Conservation (phyloP, 2,113 vertebrate species). For the Anseranas semipalmata region DNA sequence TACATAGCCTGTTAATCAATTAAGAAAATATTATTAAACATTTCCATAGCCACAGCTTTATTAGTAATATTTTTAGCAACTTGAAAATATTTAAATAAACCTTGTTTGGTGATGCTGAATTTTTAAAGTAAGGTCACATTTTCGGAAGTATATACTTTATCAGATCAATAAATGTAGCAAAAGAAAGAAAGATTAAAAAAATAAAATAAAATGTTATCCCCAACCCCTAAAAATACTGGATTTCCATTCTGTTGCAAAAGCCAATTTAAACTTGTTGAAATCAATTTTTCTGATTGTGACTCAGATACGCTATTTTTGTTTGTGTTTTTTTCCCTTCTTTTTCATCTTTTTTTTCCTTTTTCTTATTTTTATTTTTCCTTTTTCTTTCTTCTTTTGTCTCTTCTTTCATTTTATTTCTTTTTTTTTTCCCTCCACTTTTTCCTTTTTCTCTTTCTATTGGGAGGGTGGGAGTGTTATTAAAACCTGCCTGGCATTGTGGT, state of each 20-base stretch:
- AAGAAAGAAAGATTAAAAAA: neutral
- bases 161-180: neutral
- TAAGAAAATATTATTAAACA: neutral
- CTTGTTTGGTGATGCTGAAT: neutral
- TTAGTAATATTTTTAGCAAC: neutral
- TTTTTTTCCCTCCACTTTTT: accelerated
- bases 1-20: neutral
- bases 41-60: neutral
- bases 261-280: neutral
- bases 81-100: neutral
- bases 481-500: neutral
- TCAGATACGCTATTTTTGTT: neutral
- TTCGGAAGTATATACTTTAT: neutral
- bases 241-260: neutral
- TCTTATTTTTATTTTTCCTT: neutral
- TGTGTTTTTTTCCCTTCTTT: accelerated
- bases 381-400: neutral
- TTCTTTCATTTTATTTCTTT: accelerated
- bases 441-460: neutral
- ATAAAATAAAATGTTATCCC: neutral
- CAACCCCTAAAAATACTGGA: accelerated
- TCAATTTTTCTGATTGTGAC: accelerated
- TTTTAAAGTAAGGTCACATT: neutral
- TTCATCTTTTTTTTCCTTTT: too few relatives aligned
- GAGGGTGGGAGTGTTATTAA: neutral